A percentile compares a stretch with the other conserved stretches of the same genome.
phyloP scores from a whole-genome alignment of 1,140 invertebrate genomes.

The Camponotus floridanus region DNA sequence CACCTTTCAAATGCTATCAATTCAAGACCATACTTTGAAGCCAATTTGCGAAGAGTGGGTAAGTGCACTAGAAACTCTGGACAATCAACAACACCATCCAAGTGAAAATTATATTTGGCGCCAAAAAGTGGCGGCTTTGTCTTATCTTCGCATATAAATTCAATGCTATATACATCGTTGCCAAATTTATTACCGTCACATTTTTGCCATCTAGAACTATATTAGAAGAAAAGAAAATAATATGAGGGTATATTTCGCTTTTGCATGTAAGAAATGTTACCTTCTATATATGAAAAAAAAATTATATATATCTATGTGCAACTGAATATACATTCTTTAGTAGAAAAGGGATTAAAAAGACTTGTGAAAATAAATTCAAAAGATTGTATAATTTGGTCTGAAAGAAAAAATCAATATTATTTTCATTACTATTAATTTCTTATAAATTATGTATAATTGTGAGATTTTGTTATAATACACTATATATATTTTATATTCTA shows the following conservation, averaged over 20 bases:
- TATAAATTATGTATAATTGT: too few relatives aligned
- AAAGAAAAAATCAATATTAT: too few relatives aligned
- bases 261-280: not conserved
- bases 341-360: too few relatives aligned
- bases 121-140: slow-evolving; percentile 95
- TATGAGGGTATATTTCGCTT: not conserved
- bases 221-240: slow-evolving; percentile 47
- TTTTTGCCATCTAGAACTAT: slow-evolving; percentile 88
- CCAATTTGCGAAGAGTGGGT: slow-evolving; percentile 93
- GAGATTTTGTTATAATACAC: too few relatives aligned
- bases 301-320: not conserved
- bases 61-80: slow-evolving; percentile 99
- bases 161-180: slow-evolving; percentile 95
- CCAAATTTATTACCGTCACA: slow-evolving; percentile 90
- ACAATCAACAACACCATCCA: slow-evolving; percentile 98
- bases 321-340: slow-evolving; percentile 3
- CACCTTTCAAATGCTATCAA: slow-evolving; percentile 83
- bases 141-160: slow-evolving; percentile 91
- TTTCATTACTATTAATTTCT: too few relatives aligned
- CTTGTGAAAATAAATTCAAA: too few relatives aligned
- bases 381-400: too few relatives aligned
- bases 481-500: too few relatives aligned
- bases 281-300: not conserved
- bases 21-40: slow-evolving; percentile 93
- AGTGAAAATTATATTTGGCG: slow-evolving; percentile 97